Evolutionary conservation across 2,113 vertebrate species (phyloP).

Genomic region (Cebidichthys violaceus): DNA sequence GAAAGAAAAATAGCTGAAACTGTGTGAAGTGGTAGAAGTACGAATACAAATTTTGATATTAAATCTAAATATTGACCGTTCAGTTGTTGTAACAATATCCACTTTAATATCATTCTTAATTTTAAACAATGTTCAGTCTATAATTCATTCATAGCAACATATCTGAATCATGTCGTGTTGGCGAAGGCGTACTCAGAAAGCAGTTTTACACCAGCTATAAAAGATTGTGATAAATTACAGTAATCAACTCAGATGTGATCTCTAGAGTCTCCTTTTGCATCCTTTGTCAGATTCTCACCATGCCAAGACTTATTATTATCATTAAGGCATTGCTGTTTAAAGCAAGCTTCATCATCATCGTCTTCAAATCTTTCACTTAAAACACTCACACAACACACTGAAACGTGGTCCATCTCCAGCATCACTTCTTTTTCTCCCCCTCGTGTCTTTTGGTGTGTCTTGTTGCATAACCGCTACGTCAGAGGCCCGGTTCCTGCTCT

Average conservation of each 20-base stretch:
- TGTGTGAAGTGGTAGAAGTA: neutral
- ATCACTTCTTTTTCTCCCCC: constrained; percentile 8
- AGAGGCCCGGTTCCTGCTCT: constrained; percentile 33
- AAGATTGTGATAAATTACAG: neutral
- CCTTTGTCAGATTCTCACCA: neutral
- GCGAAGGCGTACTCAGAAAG: no score
- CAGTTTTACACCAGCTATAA: neutral
- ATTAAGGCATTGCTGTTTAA: neutral
- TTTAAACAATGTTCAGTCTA: no score
- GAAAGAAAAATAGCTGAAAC: neutral
- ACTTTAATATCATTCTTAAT: no score
- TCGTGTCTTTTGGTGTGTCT: neutral
- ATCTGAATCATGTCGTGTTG: no score
- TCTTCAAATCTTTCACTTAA: neutral
- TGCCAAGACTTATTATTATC: neutral
- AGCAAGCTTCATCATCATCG: neutral
- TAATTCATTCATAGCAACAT: no score
- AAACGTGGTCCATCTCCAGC: constrained; percentile 1
- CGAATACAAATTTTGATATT: no score
- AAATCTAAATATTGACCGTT: no score
- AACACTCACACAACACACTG: neutral
- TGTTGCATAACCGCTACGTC: constrained; percentile 42
- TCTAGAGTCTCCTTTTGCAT: neutral
- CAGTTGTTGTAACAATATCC: no score
- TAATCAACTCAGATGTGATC: neutral